Base-by-base conservation (phyloP, 2,888 invertebrate genomes). In the Drosophila hamatofila region DNA sequence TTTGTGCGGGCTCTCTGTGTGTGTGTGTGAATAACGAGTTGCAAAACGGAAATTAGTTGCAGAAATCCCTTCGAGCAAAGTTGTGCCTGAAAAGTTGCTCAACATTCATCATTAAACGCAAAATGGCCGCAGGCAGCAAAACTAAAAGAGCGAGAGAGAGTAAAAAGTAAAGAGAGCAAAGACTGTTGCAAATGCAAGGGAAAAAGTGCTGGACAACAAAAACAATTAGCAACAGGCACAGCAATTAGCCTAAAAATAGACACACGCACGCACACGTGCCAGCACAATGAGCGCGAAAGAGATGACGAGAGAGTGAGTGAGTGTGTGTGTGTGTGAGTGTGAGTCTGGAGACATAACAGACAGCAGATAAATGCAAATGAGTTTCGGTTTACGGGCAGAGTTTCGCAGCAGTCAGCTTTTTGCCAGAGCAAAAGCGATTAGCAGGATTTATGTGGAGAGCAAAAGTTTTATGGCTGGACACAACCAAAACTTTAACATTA, bases 291-390 rank as follows among this genome's bases (percentile, higher is more conserved):
- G 48, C 11, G 33, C 6, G 21, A 16, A 39, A 37, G 42, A 35
- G 27, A 48, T 30, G 48, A 5, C 11, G 27, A 52, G n/a, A 49
- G 48, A n/a, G n/a, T 5, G 44, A 3, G 44, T 16, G 23, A 5
- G 14, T 2, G 18, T 14, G 44, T 16, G 48, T 5, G 48, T 27
- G 46, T 11, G 41, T 0, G 44, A 25, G 46, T 2, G 25, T 11
- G 46, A 27, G 27, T 1, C n/a, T 37, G 56, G 25, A 14, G 51
- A 44, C 39, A 39, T 44, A 78, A 57, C 72, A 63, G 80, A 88
- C 84, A 89, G 77, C 78, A 86, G 78, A 78, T 89, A 89, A 83
- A 84, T 84, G 89, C 84, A 84, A 84, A 84, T 84, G 75, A 89
- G 89, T 89, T 72, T 72, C 33, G 61, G 61, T 66, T 68, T 78